Evolutionary conservation across 2,797 vertebrate genomes (phyloP).

Genomic region (Enteromius treurensis): DNA sequence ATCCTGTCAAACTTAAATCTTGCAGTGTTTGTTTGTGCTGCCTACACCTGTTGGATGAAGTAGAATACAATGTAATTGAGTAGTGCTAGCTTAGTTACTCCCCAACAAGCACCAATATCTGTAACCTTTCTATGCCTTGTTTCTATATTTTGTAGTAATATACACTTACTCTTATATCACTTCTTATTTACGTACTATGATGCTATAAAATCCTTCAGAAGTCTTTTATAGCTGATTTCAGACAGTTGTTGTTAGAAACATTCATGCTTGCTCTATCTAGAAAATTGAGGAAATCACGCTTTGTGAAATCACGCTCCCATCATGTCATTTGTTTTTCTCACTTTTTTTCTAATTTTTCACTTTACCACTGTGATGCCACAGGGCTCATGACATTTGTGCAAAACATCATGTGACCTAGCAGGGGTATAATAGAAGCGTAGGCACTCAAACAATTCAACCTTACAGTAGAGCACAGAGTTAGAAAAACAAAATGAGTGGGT

Average conservation of each 20-base stretch:
- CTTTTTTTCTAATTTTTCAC: conserved; percentile 20
- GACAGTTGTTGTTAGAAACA: background rate
- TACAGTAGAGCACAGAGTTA: background rate
- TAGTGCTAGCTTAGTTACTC: background rate
- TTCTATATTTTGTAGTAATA: background rate
- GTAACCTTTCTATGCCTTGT: background rate
- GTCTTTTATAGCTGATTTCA: background rate
- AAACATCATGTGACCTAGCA: conserved; percentile 36
- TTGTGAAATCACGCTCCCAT: conserved; percentile 16
- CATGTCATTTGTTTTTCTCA: conserved; percentile 30
- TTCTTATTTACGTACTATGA: background rate
- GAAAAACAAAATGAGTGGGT: background rate
- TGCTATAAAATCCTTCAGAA: background rate
- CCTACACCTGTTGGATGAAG: background rate
- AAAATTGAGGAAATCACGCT: conserved; percentile 47
- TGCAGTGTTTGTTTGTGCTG: background rate
- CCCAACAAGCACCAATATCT: background rate
- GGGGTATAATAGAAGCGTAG: background rate
- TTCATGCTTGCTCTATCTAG: background rate
- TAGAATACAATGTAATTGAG: background rate
- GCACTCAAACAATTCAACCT: background rate
- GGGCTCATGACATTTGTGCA: conserved; percentile 33
- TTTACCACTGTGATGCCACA: conserved; percentile 25
- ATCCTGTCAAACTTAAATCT: background rate
- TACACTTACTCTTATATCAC: background rate